Percentiles rank a stretch among this genome's conserved stretches.
phyloP scores from a whole-genome alignment of 92 coral and sea anemone genomes.

The Paragorgia papillata region DNA sequence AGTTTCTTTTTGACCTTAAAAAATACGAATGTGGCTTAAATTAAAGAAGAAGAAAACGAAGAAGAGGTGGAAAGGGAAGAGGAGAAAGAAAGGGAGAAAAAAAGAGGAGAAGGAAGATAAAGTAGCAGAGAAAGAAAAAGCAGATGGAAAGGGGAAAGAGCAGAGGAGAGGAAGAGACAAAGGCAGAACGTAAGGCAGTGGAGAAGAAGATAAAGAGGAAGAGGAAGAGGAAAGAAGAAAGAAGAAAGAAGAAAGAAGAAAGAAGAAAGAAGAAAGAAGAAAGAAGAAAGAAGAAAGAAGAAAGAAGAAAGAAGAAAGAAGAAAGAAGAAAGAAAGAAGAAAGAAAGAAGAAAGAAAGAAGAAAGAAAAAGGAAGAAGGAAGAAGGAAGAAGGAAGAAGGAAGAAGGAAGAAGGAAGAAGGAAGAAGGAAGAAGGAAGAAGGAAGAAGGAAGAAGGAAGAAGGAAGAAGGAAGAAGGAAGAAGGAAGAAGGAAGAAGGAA shows the following conservation, averaged over 20 bases:
- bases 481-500: not conserved
- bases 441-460: too few relatives aligned
- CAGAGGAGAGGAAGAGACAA: too few relatives aligned
- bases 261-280: too few relatives aligned
- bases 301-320: not conserved
- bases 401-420: not conserved
- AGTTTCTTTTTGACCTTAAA: slow-evolving; percentile 48
- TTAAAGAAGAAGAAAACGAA: slow-evolving; percentile 40
- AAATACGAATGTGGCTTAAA: too few relatives aligned
- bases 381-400: not conserved
- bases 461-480: not conserved
- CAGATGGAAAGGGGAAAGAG: not conserved
- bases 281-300: not conserved
- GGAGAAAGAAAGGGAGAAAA: not conserved
- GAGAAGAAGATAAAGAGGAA: too few relatives aligned
- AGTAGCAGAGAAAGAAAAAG: not conserved
- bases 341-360: not conserved
- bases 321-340: not conserved
- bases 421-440: not conserved
- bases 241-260: too few relatives aligned
- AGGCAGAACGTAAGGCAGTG: too few relatives aligned
- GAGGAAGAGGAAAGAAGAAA: too few relatives aligned
- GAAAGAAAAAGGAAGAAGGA: not conserved
- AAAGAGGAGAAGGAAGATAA: not conserved
- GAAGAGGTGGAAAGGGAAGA: not conserved